Evolutionary conservation across 2,888 invertebrate species (phyloP).

Genomic region (Drosophila lacicola): DNA sequence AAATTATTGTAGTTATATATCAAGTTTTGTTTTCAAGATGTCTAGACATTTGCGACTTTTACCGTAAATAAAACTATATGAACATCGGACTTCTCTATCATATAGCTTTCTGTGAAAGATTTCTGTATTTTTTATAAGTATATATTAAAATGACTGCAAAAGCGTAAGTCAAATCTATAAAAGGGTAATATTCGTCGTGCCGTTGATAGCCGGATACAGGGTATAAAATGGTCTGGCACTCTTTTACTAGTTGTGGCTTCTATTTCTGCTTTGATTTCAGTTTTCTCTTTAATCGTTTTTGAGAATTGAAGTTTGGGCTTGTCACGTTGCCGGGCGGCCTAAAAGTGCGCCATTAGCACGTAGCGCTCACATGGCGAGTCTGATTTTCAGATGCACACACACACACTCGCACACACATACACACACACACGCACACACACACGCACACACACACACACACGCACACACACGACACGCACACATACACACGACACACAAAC

Average conservation of each 20-base stretch:
- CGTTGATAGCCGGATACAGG: not conserved
- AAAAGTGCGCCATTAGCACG: slow-evolving; percentile 59
- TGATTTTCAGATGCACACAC: slow-evolving; percentile 34
- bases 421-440: too few relatives aligned
- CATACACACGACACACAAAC: slow-evolving; percentile 3
- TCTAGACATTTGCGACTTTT: too few relatives aligned
- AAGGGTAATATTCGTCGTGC: too few relatives aligned
- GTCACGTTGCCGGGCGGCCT: slow-evolving; percentile 43
- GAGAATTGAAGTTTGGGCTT: slow-evolving; percentile 30
- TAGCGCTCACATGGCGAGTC: slow-evolving; percentile 57
- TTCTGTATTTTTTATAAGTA: too few relatives aligned
- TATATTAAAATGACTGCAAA: too few relatives aligned
- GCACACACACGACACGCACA: not conserved
- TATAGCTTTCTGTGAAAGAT: too few relatives aligned
- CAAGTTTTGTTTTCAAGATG: too few relatives aligned
- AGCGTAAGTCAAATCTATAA: too few relatives aligned
- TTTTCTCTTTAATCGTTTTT: slow-evolving; percentile 17
- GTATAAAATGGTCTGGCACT: not conserved
- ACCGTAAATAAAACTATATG: too few relatives aligned
- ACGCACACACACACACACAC: slow-evolving; percentile 3
- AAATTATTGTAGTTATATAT: too few relatives aligned
- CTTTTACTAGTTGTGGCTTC: not conserved
- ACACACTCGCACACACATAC: slow-evolving; percentile 1
- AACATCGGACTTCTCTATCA: too few relatives aligned
- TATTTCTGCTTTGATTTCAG: slow-evolving; percentile 30